Evolutionary conservation across 2,113 vertebrate species (phyloP), one percentile per base, ranked within the genome.

Genomic region (Lophura nycthemera): DNA sequence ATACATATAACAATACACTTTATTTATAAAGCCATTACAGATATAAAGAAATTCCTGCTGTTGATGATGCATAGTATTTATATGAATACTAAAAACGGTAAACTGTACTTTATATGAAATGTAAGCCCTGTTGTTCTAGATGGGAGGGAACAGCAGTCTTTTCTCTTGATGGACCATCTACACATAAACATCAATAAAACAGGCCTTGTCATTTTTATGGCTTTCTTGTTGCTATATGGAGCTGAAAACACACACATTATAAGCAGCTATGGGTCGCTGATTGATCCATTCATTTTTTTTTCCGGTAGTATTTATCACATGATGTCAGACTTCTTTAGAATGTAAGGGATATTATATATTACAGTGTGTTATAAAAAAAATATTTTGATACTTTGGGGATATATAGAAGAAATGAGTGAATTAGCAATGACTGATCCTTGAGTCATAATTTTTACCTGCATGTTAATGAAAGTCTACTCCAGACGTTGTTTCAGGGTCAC

Each of bases 241-340:
- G 40, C 74, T 86, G 48, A 69, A 92, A 93, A 93, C 76, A 50
- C 54, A 82, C 18, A 79, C 7, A 88, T 47, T 80, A 79, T 88
- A 85, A 57, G 38, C 72, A 79, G 59, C 27, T 70, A 48, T 52
- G 72, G 57, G 30, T 86, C 52, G 38, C 67, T 96, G 91, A 95
- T 94, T 92, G 90, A 83, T 57, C 71, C 63, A 59, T 79, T 93
- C 1, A 20, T 86, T 88, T 92, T 78, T 48, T 48, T 85, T 65
- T 50, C 71, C 73, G 70, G 65, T 63, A 57, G 42, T 57, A 89
- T 76, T 85, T 92, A 66, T 87, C 50, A 40, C 36, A 75, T 82
- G 86, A 92, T 83, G 86, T 95, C 88, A 95, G 91, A 77, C 78
- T 96, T 79, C 27, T 47, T 71, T 30, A 94, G 87, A 89, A 87